Evolutionary conservation across 1,140 invertebrate species (phyloP), one percentile per base, ranked within the genome.

Genomic region (Zeugodacus cucurbitae): DNA sequence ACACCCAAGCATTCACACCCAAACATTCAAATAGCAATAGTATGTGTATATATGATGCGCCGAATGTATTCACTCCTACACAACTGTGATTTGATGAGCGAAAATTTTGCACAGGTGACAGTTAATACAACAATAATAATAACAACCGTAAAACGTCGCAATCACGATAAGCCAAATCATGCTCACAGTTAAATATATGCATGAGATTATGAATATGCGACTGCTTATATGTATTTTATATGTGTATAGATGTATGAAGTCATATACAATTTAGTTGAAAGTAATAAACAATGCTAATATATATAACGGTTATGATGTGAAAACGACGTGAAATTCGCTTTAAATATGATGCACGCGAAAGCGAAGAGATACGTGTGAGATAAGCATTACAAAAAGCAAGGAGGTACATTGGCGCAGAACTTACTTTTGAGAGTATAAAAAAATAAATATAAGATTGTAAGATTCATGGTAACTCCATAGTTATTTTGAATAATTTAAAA

Each of bases 271-370:
- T 67, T 29, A 6, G 29, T 70, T 32, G 34, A 34, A 5, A 34
- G 29, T 78, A 41, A 26, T n/a, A 78, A 78, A 78, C 74, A 82
- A 17, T 34, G 3, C 0, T 26, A 82, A 82, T 6, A 29, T 82
- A n/a, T 54, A 37, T 74, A 74, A 74, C 34, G 34, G 34, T 82
- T 82, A 82, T 82, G 74, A 48, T 26, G 74, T 48, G 74, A 48
- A 82, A 48, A 48, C 41, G 20, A 44, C 26, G 7, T 82, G n/a
- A 26, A 29, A n/a, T 26, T 44, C 20, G 34, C 22, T 74, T 48
- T 7, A 82, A 48, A 48, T 29, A 48, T 11, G 41, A 48, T 14
- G 59, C 7, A 57, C 2, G 11, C 11, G 54, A 57, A 48, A 11
- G 74, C 34, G 8, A 54, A 54, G 14, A 82, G 32, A 26, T n/a